Conservation (phyloP, 2,113 vertebrate genomes). For the Diadophis punctatus region DNA sequence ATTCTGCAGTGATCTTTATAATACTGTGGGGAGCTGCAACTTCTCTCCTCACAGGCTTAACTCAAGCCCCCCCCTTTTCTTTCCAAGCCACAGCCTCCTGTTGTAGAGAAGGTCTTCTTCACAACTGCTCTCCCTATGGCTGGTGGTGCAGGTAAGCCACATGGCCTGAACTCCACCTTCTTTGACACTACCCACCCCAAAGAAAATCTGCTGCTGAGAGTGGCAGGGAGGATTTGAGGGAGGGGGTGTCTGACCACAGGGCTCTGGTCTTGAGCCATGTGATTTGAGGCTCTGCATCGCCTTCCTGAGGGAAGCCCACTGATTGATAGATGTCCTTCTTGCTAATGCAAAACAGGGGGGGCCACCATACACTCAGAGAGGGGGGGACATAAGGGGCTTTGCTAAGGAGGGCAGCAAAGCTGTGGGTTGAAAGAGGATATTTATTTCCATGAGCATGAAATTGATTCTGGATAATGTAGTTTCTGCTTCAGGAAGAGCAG, state of each 20-base stretch:
- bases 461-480: not conserved
- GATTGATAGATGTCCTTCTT: not conserved
- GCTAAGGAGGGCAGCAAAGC: not conserved
- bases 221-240: not conserved
- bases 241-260: not conserved
- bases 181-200: not conserved
- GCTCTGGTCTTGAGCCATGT: not conserved
- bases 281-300: not conserved
- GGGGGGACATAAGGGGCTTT: not conserved
- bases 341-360: not conserved
- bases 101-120: slow-evolving; percentile 97
- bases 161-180: not conserved
- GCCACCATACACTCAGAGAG: not conserved
- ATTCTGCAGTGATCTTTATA: not conserved
- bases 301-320: not conserved
- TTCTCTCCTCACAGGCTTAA: not conserved
- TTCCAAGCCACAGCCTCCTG: slow-evolving; percentile 80
- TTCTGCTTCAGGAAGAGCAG: not conserved
- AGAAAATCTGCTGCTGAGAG: not conserved
- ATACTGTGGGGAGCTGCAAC: not conserved
- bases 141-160: slow-evolving; percentile 83
- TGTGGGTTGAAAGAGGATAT: not conserved
- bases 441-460: not conserved
- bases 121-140: slow-evolving; percentile 94
- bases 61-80: not conserved